These are phyloP conservation scores for Tanaodytes sp. DNA, from an alignment of 2,888 invertebrate species.

Conservation along the genomic window DNA sequence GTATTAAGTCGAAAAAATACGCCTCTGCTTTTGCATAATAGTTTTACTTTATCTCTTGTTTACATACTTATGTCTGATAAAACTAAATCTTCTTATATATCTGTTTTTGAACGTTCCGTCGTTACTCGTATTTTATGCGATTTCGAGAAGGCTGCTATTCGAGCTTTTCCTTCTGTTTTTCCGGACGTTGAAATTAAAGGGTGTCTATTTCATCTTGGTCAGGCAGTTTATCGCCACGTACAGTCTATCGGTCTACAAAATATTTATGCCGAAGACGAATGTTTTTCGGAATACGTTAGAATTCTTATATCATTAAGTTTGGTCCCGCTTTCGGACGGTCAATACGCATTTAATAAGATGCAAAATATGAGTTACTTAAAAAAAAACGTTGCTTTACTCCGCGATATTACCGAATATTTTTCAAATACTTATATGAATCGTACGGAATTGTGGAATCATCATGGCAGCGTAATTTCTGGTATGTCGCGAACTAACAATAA, in stretches of 20 bases:
- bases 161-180: not conserved
- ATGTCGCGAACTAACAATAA: too few relatives aligned
- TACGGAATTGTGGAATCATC: too few relatives aligned
- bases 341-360: constrained; percentile 3
- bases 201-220: constrained; percentile 1
- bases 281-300: not conserved
- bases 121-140: not conserved
- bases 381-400: too few relatives aligned
- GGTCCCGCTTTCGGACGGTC: not conserved
- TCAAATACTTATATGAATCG: too few relatives aligned
- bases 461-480: too few relatives aligned
- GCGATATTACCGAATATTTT: too few relatives aligned
- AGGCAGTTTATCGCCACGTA: constrained; percentile 3
- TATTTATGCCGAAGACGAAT: not conserved
- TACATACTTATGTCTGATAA: constrained; percentile 8
- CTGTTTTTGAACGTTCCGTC: not conserved
- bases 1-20: too few relatives aligned
- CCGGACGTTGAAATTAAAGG: not conserved
- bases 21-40: too few relatives aligned
- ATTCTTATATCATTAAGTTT: not conserved
- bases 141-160: constrained; percentile 5
- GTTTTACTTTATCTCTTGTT: not conserved
- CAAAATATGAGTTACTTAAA: not conserved
- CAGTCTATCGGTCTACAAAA: not conserved
- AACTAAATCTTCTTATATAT: not conserved